phyloP scores from a whole-genome alignment of 2,888 invertebrate species.

The Rhogogaster chlorosoma region DNA sequence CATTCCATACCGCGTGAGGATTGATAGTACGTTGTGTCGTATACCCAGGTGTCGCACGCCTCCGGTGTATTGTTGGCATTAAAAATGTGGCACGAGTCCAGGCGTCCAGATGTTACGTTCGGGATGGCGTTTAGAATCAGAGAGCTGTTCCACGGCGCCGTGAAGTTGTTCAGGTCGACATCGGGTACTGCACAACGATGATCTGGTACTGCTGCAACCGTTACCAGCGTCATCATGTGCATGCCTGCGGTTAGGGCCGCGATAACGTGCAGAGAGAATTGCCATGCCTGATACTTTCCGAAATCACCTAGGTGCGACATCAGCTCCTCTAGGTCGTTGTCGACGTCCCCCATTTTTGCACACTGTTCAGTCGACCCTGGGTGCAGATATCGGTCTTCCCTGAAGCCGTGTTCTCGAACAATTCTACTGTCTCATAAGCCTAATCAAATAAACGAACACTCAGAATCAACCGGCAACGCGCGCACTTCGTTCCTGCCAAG shows the following conservation, averaged over 20 bases:
- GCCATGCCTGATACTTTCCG: constrained; percentile 89
- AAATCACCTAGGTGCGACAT: constrained; percentile 84
- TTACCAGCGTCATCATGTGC: constrained; percentile 90
- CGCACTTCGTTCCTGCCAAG: constrained; percentile 42
- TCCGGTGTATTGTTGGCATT: constrained; percentile 70
- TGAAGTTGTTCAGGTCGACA: constrained; percentile 18
- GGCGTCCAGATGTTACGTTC: constrained; percentile 73
- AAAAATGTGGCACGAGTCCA: constrained; percentile 84
- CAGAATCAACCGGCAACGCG: constrained; percentile 20
- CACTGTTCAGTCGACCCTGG: constrained; percentile 9
- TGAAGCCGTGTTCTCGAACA: neutral
- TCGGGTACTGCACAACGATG: constrained; percentile 78
- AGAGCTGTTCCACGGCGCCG: constrained; percentile 36
- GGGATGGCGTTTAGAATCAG: neutral
- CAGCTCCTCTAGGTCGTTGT: constrained; percentile 71
- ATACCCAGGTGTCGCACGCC: constrained; percentile 83
- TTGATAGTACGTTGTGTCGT: constrained; percentile 86
- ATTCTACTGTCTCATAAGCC: neutral
- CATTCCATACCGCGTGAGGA: constrained; percentile 90
- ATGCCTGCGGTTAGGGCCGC: constrained; percentile 89
- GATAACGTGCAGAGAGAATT: constrained; percentile 88
- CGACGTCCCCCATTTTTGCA: constrained; percentile 64
- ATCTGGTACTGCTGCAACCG: constrained; percentile 89
- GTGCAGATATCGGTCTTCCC: constrained; percentile 41
- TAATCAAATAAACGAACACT: constrained; percentile 36